Evolutionary conservation across 2,797 vertebrate genomes (phyloP).

Genomic region (Hylomyscus alleni): DNA sequence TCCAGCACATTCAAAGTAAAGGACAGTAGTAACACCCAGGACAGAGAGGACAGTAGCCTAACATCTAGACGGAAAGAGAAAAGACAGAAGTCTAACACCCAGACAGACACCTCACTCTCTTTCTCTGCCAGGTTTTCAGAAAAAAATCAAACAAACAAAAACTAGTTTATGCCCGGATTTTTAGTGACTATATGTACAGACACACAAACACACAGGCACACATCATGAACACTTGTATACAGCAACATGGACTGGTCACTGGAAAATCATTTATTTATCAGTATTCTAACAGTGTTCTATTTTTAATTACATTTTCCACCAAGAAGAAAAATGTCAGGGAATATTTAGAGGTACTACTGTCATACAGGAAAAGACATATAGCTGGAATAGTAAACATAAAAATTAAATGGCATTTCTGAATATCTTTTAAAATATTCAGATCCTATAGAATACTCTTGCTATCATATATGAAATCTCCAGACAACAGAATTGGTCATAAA

Average conservation of each 20-base stretch:
- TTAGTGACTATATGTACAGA: not conserved
- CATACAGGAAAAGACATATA: not conserved
- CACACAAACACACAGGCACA: not conserved
- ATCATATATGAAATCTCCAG: slow-evolving; percentile 55
- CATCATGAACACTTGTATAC: not conserved
- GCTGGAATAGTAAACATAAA: not conserved
- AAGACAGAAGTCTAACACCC: not conserved
- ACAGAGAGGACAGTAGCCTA: not conserved
- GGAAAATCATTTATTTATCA: not conserved
- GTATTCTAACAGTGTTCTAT: not conserved
- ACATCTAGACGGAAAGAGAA: not conserved
- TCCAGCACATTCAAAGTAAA: not conserved
- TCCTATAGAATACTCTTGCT: slow-evolving; percentile 57
- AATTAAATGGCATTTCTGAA: slow-evolving; percentile 33
- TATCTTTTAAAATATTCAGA: slow-evolving; percentile 45
- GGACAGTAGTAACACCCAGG: not conserved
- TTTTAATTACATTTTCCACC: not conserved
- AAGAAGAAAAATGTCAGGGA: not conserved
- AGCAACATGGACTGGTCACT: not conserved
- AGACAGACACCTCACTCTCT: not conserved
- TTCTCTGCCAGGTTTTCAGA: slow-evolving; percentile 15
- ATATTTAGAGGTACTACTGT: not conserved
- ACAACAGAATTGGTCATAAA: slow-evolving; percentile 49
- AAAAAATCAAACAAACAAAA: not conserved
- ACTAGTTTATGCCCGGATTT: not conserved